phyloP scores from a whole-genome alignment of 1,140 invertebrate genomes.

The Coboldia fuscipes region DNA sequence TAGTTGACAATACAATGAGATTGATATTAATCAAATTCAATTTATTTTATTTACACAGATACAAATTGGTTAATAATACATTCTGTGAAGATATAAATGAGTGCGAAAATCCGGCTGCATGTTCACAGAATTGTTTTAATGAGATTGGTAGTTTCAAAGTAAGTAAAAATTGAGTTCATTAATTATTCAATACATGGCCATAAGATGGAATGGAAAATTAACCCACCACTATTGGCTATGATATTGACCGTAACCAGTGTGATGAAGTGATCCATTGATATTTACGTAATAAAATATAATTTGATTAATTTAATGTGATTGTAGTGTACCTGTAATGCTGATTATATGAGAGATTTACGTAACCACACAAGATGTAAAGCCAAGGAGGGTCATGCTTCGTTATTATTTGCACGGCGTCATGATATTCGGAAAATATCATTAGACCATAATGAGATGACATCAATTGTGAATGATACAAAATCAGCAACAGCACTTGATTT shows the following conservation, averaged over 20 bases:
- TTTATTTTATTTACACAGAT: constrained; percentile 14
- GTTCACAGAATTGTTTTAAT: constrained; percentile 84
- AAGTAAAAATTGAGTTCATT: too few species aligned
- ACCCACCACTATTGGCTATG: too few species aligned
- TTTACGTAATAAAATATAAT: too few species aligned
- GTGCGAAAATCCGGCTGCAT: constrained; percentile 67
- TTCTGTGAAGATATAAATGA: constrained; percentile 84
- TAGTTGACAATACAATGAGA: background rate
- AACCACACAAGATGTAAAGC: constrained; percentile 72
- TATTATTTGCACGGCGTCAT: constrained; percentile 61
- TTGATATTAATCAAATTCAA: background rate
- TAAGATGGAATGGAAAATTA: too few species aligned
- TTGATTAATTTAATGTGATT: background rate
- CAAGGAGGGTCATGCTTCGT: constrained; percentile 61
- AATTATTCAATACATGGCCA: too few species aligned
- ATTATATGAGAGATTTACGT: constrained; percentile 67
- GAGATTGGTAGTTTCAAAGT: constrained; percentile 69
- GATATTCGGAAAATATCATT: constrained; percentile 80
- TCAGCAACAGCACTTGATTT: constrained; percentile 74
- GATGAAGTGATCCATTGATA: too few species aligned
- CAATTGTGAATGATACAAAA: constrained; percentile 68
- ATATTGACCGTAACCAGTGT: too few species aligned
- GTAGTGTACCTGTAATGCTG: constrained; percentile 64
- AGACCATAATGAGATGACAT: constrained; percentile 77
- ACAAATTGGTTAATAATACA: constrained; percentile 43